Base-by-base conservation (phyloP, 2,888 invertebrate species). In the Operophtera brumata region DNA sequence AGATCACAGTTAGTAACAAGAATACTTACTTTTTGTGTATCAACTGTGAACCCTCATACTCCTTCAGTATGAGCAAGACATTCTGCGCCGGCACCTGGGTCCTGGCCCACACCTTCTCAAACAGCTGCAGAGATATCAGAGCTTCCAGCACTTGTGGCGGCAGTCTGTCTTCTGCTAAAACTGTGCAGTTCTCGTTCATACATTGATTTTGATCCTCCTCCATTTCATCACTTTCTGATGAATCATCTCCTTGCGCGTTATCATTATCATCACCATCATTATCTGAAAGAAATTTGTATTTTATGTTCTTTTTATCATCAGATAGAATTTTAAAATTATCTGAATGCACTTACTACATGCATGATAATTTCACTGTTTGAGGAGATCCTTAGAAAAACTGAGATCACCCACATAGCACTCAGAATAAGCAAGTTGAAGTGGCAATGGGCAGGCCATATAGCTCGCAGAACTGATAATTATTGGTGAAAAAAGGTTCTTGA, bases 81-180 rank as follows among this genome's bases (percentile, higher is more conserved):
- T 91, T 92, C 57, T 91, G 91, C 1, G 93, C 89, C 7, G 93
- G 90, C 26, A 86, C 58, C 46, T 84, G 78, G 35, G 91, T 90
- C 64, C 91, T 90, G 5, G 84, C 79, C 83, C 91, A 90, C 36
- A 94, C 91, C 83, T 93, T 93, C 12, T 91, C 84, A 61, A 94
- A 90, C 58, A 94, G 77, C 47, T 92, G 89, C 47, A 92, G 77
- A 6, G 91, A 90, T 47, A 92, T 84, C 20, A 94, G 86, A 7
- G 91, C 92, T 80, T 94, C 93, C 54, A 92, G 78, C 2, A 94
- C 77, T 69, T 93, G 91, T 30, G 91, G 70, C 0, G 92, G 90
- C 26, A 93, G 64, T 64, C 86, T 91, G 39, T 92, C 92, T 58
- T 84, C 86, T 49, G 84, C 77, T 34, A 79, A 71, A 10, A 81